Conservation (phyloP, 2,888 invertebrate genomes). For the Strigamia maritima region DNA sequence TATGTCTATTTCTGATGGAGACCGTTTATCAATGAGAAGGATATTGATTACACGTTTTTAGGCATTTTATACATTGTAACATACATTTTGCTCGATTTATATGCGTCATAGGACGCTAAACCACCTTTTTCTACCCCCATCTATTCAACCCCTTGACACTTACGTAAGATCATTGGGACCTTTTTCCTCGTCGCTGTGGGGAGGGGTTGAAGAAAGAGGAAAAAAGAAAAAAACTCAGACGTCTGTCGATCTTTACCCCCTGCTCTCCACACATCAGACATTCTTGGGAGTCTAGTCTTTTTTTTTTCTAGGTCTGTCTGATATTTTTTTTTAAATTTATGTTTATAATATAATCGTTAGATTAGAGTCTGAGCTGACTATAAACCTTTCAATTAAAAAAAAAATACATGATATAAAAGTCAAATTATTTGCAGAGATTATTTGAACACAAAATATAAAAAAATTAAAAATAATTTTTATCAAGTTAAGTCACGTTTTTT, state of each 20-base stretch:
- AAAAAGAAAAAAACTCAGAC: background rate
- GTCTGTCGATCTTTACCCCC: conserved; percentile 24
- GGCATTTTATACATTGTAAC: too few species aligned
- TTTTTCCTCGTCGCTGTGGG: background rate
- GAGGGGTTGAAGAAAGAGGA: conserved; percentile 8
- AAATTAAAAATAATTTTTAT: background rate
- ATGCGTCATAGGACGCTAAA: background rate
- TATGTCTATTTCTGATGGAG: too few species aligned
- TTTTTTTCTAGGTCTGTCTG: background rate
- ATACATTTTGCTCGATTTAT: too few species aligned
- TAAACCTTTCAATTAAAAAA: background rate
- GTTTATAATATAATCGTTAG: background rate
- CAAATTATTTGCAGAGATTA: too few species aligned
- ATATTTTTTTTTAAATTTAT: background rate
- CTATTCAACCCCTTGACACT: conserved; percentile 1
- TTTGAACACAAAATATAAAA: background rate
- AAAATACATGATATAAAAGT: background rate
- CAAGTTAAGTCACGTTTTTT: background rate
- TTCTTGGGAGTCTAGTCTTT: conserved; percentile 3
- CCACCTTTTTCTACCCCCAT: background rate
- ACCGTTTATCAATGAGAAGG: too few species aligned
- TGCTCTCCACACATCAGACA: conserved; percentile 21
- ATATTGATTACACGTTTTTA: too few species aligned
- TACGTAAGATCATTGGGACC: background rate
- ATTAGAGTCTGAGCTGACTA: background rate